A percentile compares a stretch with the other conserved stretches of the same genome.
Evolutionary conservation across 2,797 vertebrate species (phyloP).

Genomic region (Margarornis squamiger): DNA sequence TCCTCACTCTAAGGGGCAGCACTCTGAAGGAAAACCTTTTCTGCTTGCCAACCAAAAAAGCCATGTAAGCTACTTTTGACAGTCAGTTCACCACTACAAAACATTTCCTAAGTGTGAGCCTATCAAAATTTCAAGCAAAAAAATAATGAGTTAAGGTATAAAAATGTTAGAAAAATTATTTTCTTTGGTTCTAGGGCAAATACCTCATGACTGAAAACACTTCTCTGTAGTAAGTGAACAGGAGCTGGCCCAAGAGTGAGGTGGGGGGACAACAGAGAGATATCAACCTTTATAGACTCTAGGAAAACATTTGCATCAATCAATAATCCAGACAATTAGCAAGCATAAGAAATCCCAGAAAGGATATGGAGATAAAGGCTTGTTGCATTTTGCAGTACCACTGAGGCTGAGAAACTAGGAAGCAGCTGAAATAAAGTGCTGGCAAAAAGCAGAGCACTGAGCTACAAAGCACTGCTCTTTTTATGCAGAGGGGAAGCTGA

Average conservation of each 20-base stretch:
- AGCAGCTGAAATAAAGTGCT: not conserved
- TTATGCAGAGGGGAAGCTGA: not conserved
- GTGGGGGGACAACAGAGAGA: not conserved
- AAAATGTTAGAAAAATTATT: not conserved
- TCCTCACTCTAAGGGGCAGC: not conserved
- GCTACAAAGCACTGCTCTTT: not conserved
- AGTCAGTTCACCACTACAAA: not conserved
- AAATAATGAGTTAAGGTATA: not conserved
- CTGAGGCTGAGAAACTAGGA: not conserved
- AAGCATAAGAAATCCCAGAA: not conserved
- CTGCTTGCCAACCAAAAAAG: not conserved
- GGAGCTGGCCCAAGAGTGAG: rapidly evolving
- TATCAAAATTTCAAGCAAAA: not conserved
- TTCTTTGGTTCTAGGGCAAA: not conserved
- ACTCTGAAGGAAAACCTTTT: not conserved
- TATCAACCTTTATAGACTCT: not conserved
- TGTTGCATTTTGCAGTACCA: not conserved
- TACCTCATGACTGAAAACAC: not conserved
- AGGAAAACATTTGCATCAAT: not conserved
- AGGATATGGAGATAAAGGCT: not conserved
- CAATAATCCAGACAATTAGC: not conserved
- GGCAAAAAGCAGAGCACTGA: not conserved
- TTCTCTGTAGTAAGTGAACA: not conserved
- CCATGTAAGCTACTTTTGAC: not conserved
- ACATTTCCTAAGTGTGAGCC: not conserved